A percentile compares a stretch with the other conserved stretches of the same genome.
Conservation (phyloP, 2,888 invertebrate genomes). For the Tiliacea citrago region DNA sequence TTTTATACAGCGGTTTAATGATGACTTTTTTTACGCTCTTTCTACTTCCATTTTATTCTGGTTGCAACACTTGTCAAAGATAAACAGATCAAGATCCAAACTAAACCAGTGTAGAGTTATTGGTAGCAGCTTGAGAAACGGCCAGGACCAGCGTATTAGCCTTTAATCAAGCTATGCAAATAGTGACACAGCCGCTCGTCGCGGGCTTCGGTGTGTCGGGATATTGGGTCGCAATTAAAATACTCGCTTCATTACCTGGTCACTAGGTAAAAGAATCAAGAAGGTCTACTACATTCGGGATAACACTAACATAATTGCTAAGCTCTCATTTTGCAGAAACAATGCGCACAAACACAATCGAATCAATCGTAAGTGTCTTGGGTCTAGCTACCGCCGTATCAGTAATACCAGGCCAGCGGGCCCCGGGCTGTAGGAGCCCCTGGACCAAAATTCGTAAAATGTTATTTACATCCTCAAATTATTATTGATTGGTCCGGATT, state of each 20-base stretch:
- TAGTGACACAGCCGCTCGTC: conserved; percentile 48
- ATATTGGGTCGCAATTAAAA: conserved; percentile 76
- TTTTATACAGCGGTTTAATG: too few species aligned
- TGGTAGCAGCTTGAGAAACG: conserved; percentile 43
- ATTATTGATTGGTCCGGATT: too few species aligned
- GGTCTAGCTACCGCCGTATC: not conserved
- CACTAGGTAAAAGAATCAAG: conserved; percentile 1
- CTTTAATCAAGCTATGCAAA: conserved; percentile 72
- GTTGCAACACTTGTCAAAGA: conserved; percentile 6
- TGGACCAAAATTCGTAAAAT: not conserved
- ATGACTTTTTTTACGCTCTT: too few species aligned
- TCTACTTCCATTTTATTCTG: too few species aligned
- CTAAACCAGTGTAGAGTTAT: conserved; percentile 41
- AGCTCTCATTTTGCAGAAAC: not conserved
- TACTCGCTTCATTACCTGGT: conserved; percentile 53
- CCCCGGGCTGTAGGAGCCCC: not conserved
- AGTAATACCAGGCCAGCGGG: too few species aligned
- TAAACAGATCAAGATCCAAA: conserved; percentile 29
- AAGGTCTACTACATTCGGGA: conserved; percentile 13
- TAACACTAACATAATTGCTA: not conserved
- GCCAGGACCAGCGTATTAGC: conserved; percentile 58
- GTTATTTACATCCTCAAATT: not conserved
- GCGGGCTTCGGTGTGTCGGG: conserved; percentile 43
- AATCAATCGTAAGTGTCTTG: not conserved
- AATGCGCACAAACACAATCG: not conserved